These are phyloP conservation scores for Stichopus chloronotus DNA, from an alignment of 35 echinoderm and acorn worm species.

Conservation along the genomic window DNA sequence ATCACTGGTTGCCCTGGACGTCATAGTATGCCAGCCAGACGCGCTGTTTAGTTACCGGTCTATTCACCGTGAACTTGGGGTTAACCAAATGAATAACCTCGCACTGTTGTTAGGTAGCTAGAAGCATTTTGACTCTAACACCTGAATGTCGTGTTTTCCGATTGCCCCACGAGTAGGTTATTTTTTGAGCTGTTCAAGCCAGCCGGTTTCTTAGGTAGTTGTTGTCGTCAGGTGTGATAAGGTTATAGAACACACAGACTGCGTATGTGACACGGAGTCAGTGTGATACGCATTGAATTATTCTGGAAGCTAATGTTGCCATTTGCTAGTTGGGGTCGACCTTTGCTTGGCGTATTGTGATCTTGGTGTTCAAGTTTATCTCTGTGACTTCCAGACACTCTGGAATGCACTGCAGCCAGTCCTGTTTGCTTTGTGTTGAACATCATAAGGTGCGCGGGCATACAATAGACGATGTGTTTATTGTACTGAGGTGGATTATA, in stretches of 20 bases:
- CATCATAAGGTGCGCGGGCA: conserved; percentile 27
- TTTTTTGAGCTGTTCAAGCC: conserved; percentile 13
- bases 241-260: not conserved
- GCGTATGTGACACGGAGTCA: not conserved
- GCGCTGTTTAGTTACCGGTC: conserved; percentile 20
- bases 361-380: conserved; percentile 52
- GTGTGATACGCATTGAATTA: conserved; percentile 12
- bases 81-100: conserved; percentile 54
- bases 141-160: conserved; percentile 45
- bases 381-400: conserved; percentile 46
- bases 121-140: conserved; percentile 56
- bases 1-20: conserved; percentile 57
- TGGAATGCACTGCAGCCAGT: conserved; percentile 46
- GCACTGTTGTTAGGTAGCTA: conserved; percentile 26
- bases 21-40: not conserved
- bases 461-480: conserved; percentile 29
- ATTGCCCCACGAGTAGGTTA: conserved; percentile 33
- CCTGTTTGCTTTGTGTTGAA: conserved; percentile 59
- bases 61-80: conserved; percentile 45
- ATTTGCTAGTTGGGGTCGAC: conserved; percentile 57
- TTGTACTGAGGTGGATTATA: conserved; percentile 28
- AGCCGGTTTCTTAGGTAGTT: conserved; percentile 28
- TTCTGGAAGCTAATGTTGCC: conserved; percentile 61
- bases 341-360: conserved; percentile 56
- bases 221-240: conserved; percentile 5